phyloP scores from a whole-genome alignment of 2,888 invertebrate species.

The Agrochola lota region DNA sequence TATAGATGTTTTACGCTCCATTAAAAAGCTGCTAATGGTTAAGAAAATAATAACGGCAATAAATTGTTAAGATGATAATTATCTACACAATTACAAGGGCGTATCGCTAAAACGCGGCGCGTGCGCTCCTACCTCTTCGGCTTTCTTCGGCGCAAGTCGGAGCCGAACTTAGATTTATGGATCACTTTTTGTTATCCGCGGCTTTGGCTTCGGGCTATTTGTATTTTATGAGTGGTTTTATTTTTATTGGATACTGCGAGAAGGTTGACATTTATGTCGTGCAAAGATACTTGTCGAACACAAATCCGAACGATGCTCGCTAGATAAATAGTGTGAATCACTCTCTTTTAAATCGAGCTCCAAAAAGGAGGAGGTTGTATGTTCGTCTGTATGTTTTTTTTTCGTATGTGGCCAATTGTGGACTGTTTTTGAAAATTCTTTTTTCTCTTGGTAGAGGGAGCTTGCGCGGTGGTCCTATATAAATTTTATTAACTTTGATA shows the following conservation, averaged over 20 bases:
- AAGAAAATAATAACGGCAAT: slow-evolving; percentile 68
- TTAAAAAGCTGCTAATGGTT: slow-evolving; percentile 66
- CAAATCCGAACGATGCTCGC: background rate
- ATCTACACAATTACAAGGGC: slow-evolving; percentile 68
- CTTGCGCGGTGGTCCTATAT: too few species aligned
- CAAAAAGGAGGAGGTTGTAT: too few species aligned
- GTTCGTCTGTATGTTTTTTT: too few species aligned
- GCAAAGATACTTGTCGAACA: background rate
- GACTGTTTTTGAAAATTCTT: too few species aligned
- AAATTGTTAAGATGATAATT: slow-evolving; percentile 71
- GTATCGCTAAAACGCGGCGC: slow-evolving; percentile 61
- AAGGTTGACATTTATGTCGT: slow-evolving; percentile 15
- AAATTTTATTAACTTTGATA: too few species aligned
- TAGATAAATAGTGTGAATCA: background rate
- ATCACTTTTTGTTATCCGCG: slow-evolving; percentile 57
- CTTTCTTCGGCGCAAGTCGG: slow-evolving; percentile 55
- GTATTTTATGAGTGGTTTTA: slow-evolving; percentile 45
- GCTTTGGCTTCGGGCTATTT: slow-evolving; percentile 49
- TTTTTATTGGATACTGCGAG: slow-evolving; percentile 39
- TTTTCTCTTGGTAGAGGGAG: too few species aligned
- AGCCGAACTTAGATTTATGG: slow-evolving; percentile 60
- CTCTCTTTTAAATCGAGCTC: too few species aligned
- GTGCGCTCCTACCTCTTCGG: slow-evolving; percentile 62
- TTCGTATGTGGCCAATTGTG: too few species aligned
- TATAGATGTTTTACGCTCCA: slow-evolving; percentile 65